A percentile compares a stretch with the other conserved stretches of the same genome.
phyloP scores from a whole-genome alignment of 2,113 vertebrate genomes.

The Malurus alboscapulatus region DNA sequence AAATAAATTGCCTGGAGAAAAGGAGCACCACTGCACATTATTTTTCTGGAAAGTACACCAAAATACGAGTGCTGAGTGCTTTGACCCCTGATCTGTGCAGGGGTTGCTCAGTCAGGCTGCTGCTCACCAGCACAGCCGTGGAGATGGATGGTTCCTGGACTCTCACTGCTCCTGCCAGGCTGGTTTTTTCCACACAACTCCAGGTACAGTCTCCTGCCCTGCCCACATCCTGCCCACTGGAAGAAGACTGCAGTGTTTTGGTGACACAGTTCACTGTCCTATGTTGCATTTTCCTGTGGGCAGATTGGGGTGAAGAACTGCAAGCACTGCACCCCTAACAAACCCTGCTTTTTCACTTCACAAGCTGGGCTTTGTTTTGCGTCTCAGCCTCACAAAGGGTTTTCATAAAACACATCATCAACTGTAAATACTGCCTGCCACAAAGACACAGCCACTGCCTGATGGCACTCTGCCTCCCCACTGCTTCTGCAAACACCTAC shows the following conservation, averaged over 20 bases:
- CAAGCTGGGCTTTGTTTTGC: not conserved
- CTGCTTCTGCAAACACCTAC: fast-evolving
- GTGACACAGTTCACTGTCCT: fast-evolving
- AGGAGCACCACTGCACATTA: not conserved
- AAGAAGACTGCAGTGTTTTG: not conserved
- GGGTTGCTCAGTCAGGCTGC: not conserved
- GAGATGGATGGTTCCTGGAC: not conserved
- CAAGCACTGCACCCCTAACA: not conserved
- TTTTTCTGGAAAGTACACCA: not conserved
- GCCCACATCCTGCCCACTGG: fast-evolving
- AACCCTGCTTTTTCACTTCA: not conserved
- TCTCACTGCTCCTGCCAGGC: not conserved
- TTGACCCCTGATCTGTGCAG: not conserved
- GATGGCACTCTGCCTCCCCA: not conserved
- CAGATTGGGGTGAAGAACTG: not conserved
- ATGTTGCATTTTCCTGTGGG: not conserved
- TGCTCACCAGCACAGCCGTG: not conserved
- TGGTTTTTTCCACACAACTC: not conserved
- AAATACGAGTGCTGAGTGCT: not conserved
- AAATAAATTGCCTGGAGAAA: not conserved
- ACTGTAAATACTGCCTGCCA: not conserved
- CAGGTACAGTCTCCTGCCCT: not conserved
- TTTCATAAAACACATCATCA: not conserved
- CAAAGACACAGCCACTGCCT: not conserved
- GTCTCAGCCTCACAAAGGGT: not conserved